A percentile compares a stretch with the other conserved stretches of the same genome.
These are phyloP conservation scores for Oostethus manadensis DNA, from an alignment of 2,113 vertebrate genomes.

Conservation along the genomic window DNA sequence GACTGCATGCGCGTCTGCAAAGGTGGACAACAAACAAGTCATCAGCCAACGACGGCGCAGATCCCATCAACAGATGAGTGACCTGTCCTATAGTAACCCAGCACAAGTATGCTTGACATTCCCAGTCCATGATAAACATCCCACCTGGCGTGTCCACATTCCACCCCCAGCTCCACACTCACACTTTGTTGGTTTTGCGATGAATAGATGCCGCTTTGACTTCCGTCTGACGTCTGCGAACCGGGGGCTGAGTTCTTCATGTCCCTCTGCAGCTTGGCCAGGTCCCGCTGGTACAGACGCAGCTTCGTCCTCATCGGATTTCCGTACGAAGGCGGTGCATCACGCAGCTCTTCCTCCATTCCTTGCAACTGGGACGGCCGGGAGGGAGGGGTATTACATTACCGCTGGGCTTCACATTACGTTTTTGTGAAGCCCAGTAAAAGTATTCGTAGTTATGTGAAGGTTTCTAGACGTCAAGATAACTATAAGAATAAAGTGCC, in stretches of 20 bases:
- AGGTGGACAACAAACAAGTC: background rate
- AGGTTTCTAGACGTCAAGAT: too few species aligned
- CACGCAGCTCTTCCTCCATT: constrained; percentile 89
- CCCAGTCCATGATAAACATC: background rate
- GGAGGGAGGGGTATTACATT: background rate
- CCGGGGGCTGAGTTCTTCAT: constrained; percentile 74
- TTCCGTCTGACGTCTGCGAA: constrained; percentile 58
- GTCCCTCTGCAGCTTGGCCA: constrained; percentile 86
- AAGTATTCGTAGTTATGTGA: too few species aligned
- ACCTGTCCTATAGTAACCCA: too few species aligned
- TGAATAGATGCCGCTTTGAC: constrained; percentile 69
- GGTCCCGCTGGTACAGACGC: constrained; percentile 80
- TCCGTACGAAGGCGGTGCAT: constrained; percentile 79
- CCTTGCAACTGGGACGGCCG: constrained; percentile 77
- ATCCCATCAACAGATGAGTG: background rate
- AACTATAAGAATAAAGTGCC: too few species aligned
- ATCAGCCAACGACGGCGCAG: too few species aligned
- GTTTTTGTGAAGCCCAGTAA: too few species aligned
- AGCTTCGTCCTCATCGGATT: constrained; percentile 86
- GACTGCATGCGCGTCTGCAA: constrained; percentile 81
- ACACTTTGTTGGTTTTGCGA: constrained; percentile 85
- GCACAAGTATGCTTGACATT: too few species aligned
- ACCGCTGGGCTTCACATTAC: too few species aligned
- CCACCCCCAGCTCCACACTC: constrained; percentile 55
- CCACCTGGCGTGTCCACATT: background rate